Conservation (phyloP, 2,797 vertebrate genomes). For the Monodelphis domestica region DNA sequence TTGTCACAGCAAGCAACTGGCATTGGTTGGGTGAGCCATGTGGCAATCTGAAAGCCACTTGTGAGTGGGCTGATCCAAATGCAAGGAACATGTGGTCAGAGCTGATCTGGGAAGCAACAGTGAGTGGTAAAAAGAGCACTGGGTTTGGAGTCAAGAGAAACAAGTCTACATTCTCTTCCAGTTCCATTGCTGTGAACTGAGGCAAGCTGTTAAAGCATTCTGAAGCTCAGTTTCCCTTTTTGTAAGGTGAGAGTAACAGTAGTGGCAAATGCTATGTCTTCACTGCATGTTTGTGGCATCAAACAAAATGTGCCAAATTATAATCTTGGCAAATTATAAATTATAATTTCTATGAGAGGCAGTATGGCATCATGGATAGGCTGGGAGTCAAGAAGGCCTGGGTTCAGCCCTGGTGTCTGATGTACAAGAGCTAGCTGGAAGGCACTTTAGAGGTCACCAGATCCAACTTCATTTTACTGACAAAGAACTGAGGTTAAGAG, state of each 20-base stretch:
- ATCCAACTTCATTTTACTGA: not conserved
- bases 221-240: not conserved
- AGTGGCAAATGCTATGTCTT: too few species aligned
- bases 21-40: constrained; percentile 1
- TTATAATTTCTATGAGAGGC: not conserved
- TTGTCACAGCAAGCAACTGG: not conserved
- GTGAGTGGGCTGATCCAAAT: not conserved
- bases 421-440: not conserved
- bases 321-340: not conserved
- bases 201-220: not conserved
- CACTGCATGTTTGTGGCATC: not conserved
- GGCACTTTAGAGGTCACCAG: not conserved
- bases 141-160: not conserved
- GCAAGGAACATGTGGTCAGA: not conserved
- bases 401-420: not conserved
- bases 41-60: constrained; percentile 6
- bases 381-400: not conserved
- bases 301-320: not conserved
- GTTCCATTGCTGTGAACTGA: not conserved
- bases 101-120: not conserved
- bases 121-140: not conserved
- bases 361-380: not conserved
- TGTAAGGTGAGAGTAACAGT: not conserved
- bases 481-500: not conserved
- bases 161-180: not conserved